Base-by-base conservation (phyloP, 64 coral and sea anemone species). In the Montipora efflorescens region DNA sequence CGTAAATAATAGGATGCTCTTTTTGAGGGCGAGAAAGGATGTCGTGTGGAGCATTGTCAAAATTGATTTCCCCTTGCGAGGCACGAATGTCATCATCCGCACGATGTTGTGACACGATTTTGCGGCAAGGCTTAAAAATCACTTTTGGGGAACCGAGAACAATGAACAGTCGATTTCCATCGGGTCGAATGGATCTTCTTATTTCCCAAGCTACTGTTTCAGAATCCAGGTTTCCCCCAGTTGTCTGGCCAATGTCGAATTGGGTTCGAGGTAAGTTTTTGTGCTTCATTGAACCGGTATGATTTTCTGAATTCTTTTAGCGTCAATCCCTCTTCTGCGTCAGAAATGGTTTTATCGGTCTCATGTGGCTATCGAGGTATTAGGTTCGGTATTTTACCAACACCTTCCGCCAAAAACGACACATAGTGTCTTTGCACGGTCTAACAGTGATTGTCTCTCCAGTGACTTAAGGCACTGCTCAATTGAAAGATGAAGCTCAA, bases 401-500 rank as follows among this genome's bases (percentile, higher is more conserved):
- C 72, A 72, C 87, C 87, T 8, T 89, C 87, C 52, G 77, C 71
- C 55, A 58, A 78, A 21, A 21, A 47, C 19, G 75, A 57, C 20
- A 74, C 87, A 59, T 89, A n/a, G 70, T 75, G 15, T 77, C 19
- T 78, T 89, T 10, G 87, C 71, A 53, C 59, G 70, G 74, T 89
- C 71, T 50, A 89, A 59, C 81, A 84, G 81, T 13, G 81, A 84
- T 44, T 84, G 81, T 48, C 87, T 50, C 75, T 78, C 70, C 5
- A 59, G 28, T 36, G 49, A 47, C 55, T 89, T 89, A 51, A 43
- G 43, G 25, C 87, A 89, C 69, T 58, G 21, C 19, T 78, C 47
- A 59, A 89, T n/a, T 22, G 74, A 89, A 76, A 89, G 48, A 68
- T 89, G 74, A 2, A 48, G 47, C 21, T 78, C 87, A 22, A 89